Evolutionary conservation across 2,113 vertebrate genomes (phyloP).

Genomic region (Mustela lutreola): DNA sequence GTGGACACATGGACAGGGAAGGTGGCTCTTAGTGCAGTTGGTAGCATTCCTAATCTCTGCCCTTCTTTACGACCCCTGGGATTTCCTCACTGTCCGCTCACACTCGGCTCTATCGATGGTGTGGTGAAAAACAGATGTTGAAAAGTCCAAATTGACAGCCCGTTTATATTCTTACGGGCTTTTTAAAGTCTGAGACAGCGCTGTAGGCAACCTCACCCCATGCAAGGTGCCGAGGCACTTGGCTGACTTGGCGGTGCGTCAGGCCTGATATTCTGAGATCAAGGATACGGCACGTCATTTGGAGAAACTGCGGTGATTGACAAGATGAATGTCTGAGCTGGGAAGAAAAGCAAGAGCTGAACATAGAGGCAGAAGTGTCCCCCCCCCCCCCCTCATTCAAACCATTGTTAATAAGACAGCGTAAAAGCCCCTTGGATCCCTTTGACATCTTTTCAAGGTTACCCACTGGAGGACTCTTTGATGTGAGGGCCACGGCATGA

Average conservation of each 20-base stretch:
- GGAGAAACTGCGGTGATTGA: background rate
- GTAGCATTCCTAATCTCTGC: background rate
- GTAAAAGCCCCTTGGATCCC: background rate
- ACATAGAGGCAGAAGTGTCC: background rate
- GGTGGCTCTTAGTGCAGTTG: background rate
- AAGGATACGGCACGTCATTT: background rate
- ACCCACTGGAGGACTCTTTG: conserved; percentile 16
- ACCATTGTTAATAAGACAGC: background rate
- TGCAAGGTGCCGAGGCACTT: background rate
- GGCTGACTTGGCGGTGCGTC: accelerated
- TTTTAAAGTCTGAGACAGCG: background rate
- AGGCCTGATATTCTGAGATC: background rate
- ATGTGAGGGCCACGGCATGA: background rate
- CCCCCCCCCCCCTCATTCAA: background rate
- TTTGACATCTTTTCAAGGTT: background rate
- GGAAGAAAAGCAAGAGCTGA: background rate
- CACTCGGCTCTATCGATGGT: background rate
- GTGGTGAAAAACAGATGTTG: background rate
- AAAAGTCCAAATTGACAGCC: background rate
- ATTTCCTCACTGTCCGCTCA: background rate
- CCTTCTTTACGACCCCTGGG: background rate
- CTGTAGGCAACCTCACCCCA: accelerated
- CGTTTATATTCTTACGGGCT: background rate
- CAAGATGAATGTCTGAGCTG: background rate
- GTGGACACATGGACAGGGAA: accelerated